Percentiles rank a stretch among this genome's conserved stretches.
Evolutionary conservation across 1,140 invertebrate genomes (phyloP).

Genomic region (Chironomus striatipennis): DNA sequence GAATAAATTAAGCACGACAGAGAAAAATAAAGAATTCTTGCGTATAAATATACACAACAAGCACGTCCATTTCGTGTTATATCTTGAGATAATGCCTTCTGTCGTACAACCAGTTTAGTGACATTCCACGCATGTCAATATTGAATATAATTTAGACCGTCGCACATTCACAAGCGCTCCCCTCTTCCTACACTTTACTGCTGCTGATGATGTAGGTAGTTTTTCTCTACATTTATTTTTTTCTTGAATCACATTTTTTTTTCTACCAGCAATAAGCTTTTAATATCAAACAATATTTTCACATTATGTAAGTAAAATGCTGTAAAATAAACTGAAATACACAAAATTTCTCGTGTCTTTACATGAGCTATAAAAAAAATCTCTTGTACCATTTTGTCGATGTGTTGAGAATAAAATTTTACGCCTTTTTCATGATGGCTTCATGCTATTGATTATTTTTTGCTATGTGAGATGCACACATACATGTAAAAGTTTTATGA

Average conservation of each 20-base stretch:
- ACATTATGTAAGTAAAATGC: not conserved
- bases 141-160: not conserved
- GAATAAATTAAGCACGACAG: not conserved
- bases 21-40: not conserved
- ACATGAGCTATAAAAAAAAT: not conserved
- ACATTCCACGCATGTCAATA: slow-evolving; percentile 16
- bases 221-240: not conserved
- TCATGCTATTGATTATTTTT: not conserved
- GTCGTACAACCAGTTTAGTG: not conserved
- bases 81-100: too few species aligned
- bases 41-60: not conserved
- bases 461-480: not conserved
- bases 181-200: too few species aligned
- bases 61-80: slow-evolving; percentile 3
- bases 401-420: not conserved
- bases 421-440: slow-evolving; percentile 23
- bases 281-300: not conserved
- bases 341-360: not conserved
- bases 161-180: not conserved
- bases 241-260: not conserved
- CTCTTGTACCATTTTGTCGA: not conserved
- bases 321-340: not conserved
- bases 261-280: not conserved
- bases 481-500: not conserved
- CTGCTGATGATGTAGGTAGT: not conserved